Percentiles rank a stretch among this genome's conserved stretches.
These are phyloP conservation scores for Drosophila borborema DNA, from an alignment of 2,888 invertebrate genomes.

Conservation along the genomic window DNA sequence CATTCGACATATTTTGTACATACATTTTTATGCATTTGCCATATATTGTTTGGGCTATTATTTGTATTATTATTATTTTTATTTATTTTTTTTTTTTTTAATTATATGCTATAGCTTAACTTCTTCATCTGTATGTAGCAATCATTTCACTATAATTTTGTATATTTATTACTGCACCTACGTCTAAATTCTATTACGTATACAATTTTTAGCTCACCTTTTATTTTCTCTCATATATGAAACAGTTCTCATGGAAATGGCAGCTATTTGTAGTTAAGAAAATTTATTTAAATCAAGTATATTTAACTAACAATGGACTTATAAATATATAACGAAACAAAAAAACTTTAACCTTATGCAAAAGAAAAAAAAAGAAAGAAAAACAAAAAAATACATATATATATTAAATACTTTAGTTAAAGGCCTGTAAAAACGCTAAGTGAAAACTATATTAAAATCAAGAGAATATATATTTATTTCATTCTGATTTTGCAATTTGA, in stretches of 20 bases:
- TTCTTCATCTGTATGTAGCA: slow-evolving; percentile 22
- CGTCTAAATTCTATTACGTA: slow-evolving; percentile 12
- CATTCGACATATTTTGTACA: slow-evolving; percentile 37
- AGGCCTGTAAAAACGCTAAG: slow-evolving; percentile 54
- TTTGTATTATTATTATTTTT: background rate
- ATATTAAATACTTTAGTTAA: slow-evolving; percentile 38
- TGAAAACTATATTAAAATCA: slow-evolving; percentile 23
- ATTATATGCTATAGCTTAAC: slow-evolving; percentile 9
- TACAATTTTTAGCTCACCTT: slow-evolving; percentile 12
- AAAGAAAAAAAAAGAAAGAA: slow-evolving; percentile 3
- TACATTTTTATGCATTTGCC: slow-evolving; percentile 15
- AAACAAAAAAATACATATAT: slow-evolving; percentile 1
- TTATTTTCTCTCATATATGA: slow-evolving; percentile 60
- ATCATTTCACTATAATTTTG: slow-evolving; percentile 35
- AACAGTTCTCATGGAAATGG: slow-evolving; percentile 86
- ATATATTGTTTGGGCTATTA: background rate
- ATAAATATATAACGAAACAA: slow-evolving; percentile 51
- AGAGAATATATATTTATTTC: slow-evolving; percentile 28
- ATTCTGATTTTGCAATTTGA: slow-evolving; percentile 14
- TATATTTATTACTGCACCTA: slow-evolving; percentile 23
- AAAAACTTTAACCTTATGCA: slow-evolving; percentile 35
- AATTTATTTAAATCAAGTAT: slow-evolving; percentile 74
- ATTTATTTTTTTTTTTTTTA: background rate
- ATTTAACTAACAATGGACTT: slow-evolving; percentile 78
- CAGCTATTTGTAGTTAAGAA: slow-evolving; percentile 86